Conservation (phyloP, 1,140 invertebrate genomes). For the Cotesia chilonis region DNA sequence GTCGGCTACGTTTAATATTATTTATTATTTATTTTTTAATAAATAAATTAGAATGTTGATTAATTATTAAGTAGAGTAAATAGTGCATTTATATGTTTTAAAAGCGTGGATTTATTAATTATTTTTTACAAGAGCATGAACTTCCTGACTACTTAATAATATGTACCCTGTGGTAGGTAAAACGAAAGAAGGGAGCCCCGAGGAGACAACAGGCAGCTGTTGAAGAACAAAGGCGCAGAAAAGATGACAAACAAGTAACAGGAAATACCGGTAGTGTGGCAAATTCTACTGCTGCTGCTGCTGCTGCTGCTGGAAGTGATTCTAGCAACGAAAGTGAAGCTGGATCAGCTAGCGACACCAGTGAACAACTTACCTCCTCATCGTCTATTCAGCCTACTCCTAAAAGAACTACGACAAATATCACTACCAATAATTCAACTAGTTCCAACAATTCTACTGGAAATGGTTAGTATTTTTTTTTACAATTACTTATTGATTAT, state of each 20-base stretch:
- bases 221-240: conserved; percentile 59
- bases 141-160: conserved; percentile 63
- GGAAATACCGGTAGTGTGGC: conserved; percentile 8
- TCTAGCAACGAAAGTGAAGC: conserved; percentile 64
- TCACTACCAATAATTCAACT: conserved; percentile 55
- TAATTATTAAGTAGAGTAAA: no score
- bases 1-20: no score
- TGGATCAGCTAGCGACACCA: conserved; percentile 60
- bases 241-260: conserved; percentile 57
- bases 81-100: neutral
- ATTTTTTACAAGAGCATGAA: conserved; percentile 57
- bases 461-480: conserved; percentile 58
- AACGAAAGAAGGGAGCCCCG: conserved; percentile 64
- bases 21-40: no score
- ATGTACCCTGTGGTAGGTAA: conserved; percentile 63
- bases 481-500: conserved; percentile 30
- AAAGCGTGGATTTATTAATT: conserved; percentile 39
- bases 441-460: conserved; percentile 62
- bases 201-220: conserved; percentile 60
- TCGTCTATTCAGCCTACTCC: conserved; percentile 53
- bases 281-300: conserved; percentile 42
- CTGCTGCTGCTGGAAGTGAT: conserved; percentile 54
- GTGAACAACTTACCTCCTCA: conserved; percentile 54
- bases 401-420: conserved; percentile 51
- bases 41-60: no score